Conservation (phyloP, 1,140 invertebrate genomes). For the Spodoptera frugiperda region DNA sequence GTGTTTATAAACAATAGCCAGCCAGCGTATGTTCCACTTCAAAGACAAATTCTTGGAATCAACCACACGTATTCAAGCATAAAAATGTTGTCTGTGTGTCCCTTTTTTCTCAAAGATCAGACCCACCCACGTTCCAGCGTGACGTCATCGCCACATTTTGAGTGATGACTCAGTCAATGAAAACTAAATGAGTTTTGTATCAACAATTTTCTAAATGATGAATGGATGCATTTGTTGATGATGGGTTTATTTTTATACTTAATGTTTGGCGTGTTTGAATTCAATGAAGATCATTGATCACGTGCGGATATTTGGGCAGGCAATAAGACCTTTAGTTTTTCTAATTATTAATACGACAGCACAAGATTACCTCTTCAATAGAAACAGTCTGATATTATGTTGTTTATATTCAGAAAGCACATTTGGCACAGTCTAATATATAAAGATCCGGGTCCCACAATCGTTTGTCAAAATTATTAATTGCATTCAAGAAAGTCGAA, state of each 20-base stretch:
- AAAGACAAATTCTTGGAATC: slow-evolving; percentile 50
- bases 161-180: slow-evolving; percentile 17
- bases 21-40: slow-evolving; percentile 52
- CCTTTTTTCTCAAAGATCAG: background rate
- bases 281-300: background rate
- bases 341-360: no score
- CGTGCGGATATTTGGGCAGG: no score
- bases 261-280: background rate
- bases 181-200: background rate
- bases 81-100: background rate
- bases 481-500: no score
- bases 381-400: no score
- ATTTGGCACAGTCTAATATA: no score
- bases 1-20: slow-evolving; percentile 64
- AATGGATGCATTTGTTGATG: background rate
- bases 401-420: no score
- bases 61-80: slow-evolving; percentile 25
- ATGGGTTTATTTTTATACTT: background rate
- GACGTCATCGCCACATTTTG: slow-evolving; percentile 7
- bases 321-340: no score
- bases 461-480: no score
- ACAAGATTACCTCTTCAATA: no score
- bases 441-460: no score
- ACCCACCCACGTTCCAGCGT: background rate
- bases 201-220: slow-evolving; percentile 7